Conservation (phyloP, 2,888 invertebrate species). For the Tortrix viridana region DNA sequence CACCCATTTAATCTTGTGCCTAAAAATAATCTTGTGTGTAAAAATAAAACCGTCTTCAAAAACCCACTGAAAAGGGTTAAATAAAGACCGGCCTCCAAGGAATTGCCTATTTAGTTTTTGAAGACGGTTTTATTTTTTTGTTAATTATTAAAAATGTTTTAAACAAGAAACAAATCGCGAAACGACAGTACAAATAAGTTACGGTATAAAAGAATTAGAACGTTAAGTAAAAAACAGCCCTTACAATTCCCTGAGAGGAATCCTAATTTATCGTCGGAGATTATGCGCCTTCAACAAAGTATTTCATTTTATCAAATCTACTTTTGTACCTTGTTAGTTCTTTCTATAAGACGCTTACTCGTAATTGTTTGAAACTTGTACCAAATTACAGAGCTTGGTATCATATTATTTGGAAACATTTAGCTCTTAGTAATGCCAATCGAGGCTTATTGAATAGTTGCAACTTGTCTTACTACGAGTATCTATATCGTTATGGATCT, state of each 20-base stretch:
- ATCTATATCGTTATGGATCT: neutral
- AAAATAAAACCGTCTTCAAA: no score
- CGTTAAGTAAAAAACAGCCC: constrained; percentile 17
- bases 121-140: no score
- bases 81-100: no score
- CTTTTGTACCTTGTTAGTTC: neutral
- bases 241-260: constrained; percentile 7
- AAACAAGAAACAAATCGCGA: neutral
- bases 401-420: neutral
- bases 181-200: constrained; percentile 20
- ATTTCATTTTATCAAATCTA: constrained; percentile 25
- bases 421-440: neutral
- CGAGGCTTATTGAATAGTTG: neutral
- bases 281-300: constrained; percentile 26
- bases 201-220: constrained; percentile 15
- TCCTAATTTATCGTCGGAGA: constrained; percentile 26
- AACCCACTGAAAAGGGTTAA: no score
- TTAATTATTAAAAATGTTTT: no score
- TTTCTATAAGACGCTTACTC: neutral
- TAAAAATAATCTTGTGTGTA: no score
- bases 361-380: neutral
- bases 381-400: neutral
- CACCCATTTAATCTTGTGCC: no score
- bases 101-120: no score
- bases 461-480: neutral